phyloP scores from a whole-genome alignment of 2,797 vertebrate species.

The Chanos chanos region DNA sequence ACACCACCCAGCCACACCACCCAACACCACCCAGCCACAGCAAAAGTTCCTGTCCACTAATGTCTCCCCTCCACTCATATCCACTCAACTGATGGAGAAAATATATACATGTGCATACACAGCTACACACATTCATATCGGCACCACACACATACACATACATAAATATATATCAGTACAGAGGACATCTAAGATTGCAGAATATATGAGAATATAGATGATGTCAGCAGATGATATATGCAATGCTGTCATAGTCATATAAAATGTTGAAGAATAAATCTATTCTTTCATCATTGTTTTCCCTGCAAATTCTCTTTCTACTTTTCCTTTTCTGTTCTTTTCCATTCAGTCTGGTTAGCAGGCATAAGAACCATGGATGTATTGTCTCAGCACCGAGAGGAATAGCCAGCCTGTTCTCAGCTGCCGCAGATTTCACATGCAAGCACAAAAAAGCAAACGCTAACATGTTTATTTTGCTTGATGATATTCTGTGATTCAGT shows the following conservation, averaged over 20 bases:
- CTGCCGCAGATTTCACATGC: constrained; percentile 10
- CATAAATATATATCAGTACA: no score
- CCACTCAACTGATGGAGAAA: no score
- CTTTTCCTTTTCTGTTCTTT: background rate
- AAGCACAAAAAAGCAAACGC: background rate
- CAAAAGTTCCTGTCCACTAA: no score
- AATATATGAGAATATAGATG: no score
- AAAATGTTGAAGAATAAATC: constrained; percentile 13
- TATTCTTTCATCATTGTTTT: constrained; percentile 1
- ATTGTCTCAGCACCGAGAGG: constrained; percentile 15
- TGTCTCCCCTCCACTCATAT: no score
- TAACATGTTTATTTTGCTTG: constrained; percentile 17
- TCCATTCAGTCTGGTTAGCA: background rate
- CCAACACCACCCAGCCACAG: no score
- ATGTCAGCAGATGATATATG: background rate
- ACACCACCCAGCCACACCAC: no score
- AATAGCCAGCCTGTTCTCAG: constrained; percentile 18
- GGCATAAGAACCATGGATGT: background rate
- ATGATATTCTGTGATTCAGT: constrained; percentile 32
- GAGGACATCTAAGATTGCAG: no score
- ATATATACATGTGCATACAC: background rate
- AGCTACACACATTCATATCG: background rate
- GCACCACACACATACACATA: background rate
- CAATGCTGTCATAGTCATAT: no score
- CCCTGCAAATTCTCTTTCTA: background rate